Percentiles rank a stretch among this genome's conserved stretches.
Evolutionary conservation across 2,113 vertebrate species (phyloP).

Genomic region (Ammodytes marinus): DNA sequence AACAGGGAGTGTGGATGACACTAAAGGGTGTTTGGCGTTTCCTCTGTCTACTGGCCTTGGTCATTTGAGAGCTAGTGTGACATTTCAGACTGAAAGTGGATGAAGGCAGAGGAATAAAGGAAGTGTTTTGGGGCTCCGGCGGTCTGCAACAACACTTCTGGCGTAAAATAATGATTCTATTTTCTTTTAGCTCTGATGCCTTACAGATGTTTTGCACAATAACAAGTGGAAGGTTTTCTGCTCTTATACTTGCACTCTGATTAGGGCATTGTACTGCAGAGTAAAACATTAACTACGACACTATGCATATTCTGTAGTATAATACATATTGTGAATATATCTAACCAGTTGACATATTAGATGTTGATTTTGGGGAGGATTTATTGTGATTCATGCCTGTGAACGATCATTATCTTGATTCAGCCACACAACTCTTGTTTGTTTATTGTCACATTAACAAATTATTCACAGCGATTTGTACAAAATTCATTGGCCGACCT

Average conservation of each 20-base stretch:
- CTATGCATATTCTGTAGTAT: neutral
- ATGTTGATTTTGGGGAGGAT: conserved; percentile 1
- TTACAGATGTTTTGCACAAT: conserved; percentile 22
- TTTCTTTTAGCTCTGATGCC: conserved; percentile 12
- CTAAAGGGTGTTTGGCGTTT: conserved; percentile 19
- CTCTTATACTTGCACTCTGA: neutral
- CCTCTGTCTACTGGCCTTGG: conserved; percentile 4
- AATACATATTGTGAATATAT: neutral
- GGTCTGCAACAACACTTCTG: conserved; percentile 8
- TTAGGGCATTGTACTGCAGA: neutral
- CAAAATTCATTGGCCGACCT: conserved; percentile 51
- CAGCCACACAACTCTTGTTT: neutral
- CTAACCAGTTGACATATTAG: neutral
- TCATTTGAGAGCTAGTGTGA: conserved; percentile 32
- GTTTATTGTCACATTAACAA: conserved; percentile 6
- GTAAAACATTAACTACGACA: conserved; percentile 1
- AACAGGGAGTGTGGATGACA: conserved; percentile 9
- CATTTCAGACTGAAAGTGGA: conserved; percentile 30
- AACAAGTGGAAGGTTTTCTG: neutral
- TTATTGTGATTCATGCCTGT: conserved; percentile 1
- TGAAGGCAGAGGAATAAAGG: conserved; percentile 28
- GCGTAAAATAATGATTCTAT: conserved; percentile 29
- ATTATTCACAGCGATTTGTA: conserved; percentile 39
- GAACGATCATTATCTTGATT: conserved; percentile 1
- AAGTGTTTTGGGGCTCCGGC: conserved; percentile 13